Conservation (phyloP, 2,888 invertebrate species). For the Germaria angustata region DNA sequence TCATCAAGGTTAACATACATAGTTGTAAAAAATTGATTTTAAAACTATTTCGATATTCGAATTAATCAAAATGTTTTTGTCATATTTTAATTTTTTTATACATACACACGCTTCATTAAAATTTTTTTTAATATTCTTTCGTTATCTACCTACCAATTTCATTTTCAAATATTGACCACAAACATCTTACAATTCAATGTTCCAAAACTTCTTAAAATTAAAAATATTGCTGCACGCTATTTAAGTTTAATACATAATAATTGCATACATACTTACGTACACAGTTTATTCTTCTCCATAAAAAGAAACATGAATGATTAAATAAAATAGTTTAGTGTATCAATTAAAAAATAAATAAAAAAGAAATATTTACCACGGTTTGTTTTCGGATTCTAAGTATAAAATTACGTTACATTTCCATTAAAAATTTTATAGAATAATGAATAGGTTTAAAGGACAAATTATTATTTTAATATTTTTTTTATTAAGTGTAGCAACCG, state of each 20-base stretch:
- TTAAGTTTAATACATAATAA: constrained; percentile 41
- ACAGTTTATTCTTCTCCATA: constrained; percentile 35
- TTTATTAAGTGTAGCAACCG: too few species aligned
- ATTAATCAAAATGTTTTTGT: constrained; percentile 7
- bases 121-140: not conserved
- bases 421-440: too few species aligned
- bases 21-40: constrained; percentile 29
- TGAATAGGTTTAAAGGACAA: too few species aligned
- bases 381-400: constrained; percentile 16
- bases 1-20: not conserved
- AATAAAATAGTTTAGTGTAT: constrained; percentile 45
- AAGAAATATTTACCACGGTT: constrained; percentile 29
- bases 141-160: not conserved
- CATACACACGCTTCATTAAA: not conserved
- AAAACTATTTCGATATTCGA: constrained; percentile 58
- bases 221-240: constrained; percentile 6
- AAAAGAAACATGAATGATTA: constrained; percentile 34
- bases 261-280: constrained; percentile 9
- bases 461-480: too few species aligned
- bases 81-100: not conserved
- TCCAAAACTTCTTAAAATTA: constrained; percentile 23
- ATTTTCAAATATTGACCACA: not conserved
- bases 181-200: constrained; percentile 24
- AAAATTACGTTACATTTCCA: not conserved
- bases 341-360: constrained; percentile 29